Percentiles rank a stretch among this genome's conserved stretches.
These are phyloP conservation scores for Morus bassanus DNA, from an alignment of 2,797 vertebrate genomes.

Conservation along the genomic window DNA sequence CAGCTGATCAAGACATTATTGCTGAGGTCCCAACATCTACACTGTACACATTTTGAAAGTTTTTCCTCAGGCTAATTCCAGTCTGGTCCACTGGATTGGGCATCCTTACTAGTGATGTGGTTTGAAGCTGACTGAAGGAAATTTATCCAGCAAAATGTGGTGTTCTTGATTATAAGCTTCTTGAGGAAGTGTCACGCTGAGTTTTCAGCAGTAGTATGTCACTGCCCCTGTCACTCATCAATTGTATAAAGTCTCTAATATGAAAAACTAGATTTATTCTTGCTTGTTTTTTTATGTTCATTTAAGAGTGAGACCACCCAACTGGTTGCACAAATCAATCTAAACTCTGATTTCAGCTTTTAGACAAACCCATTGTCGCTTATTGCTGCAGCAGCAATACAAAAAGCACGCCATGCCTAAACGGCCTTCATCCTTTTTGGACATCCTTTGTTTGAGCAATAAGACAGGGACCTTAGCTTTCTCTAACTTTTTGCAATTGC, in stretches of 20 bases:
- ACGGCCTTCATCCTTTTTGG: not conserved
- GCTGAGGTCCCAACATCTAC: not conserved
- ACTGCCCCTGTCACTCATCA: not conserved
- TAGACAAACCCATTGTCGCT: not conserved
- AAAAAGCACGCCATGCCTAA: not conserved
- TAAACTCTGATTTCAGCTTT: not conserved
- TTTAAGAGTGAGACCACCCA: not conserved
- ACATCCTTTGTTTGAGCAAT: not conserved
- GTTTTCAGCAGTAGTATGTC: not conserved
- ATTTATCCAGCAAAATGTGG: not conserved
- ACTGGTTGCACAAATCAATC: not conserved
- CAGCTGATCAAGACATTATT: not conserved
- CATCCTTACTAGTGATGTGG: not conserved
- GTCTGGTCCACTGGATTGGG: not conserved
- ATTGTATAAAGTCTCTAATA: not conserved
- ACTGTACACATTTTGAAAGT: not conserved
- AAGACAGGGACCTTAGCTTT: not conserved
- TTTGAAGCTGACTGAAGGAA: not conserved
- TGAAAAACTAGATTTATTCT: not conserved
- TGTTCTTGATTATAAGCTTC: not conserved
- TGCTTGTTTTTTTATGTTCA: not conserved
- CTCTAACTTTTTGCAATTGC: not conserved
- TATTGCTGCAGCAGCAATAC: not conserved
- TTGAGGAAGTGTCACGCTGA: not conserved
- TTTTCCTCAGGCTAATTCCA: not conserved